A percentile compares a stretch with the other conserved stretches of the same genome.
Conservation (phyloP, 2,888 invertebrate genomes). For the Amorpha juglandis region DNA sequence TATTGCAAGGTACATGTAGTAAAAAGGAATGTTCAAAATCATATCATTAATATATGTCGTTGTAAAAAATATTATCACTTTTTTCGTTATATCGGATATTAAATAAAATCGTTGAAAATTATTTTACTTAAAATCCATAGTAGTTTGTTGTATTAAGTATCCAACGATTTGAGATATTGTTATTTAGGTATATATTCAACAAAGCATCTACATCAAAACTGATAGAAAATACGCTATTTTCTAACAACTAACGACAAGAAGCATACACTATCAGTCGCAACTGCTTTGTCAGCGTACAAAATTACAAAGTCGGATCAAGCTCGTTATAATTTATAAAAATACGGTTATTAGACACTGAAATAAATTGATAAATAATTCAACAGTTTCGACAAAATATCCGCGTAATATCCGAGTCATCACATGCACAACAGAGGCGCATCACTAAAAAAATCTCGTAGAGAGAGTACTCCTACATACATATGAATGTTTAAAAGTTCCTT, state of each 20-base stretch:
- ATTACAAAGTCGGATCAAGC: neutral
- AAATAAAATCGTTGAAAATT: too few relatives aligned
- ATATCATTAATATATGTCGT: neutral
- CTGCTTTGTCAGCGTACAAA: neutral
- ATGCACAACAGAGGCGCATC: slow-evolving; percentile 35
- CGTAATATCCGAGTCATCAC: slow-evolving; percentile 15
- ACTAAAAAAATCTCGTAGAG: slow-evolving; percentile 25
- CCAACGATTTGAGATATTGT: too few relatives aligned
- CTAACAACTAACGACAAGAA: neutral
- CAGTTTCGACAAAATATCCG: slow-evolving; percentile 9
- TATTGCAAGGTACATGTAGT: neutral
- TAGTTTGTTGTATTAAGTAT: too few relatives aligned
- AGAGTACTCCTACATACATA: slow-evolving; percentile 9
- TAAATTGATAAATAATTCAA: neutral
- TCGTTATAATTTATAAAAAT: neutral
- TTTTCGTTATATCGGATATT: neutral
- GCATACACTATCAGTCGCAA: neutral
- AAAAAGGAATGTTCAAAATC: slow-evolving; percentile 17
- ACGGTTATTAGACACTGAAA: neutral
- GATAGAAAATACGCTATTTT: neutral
- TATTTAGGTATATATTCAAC: too few relatives aligned
- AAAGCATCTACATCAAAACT: neutral
- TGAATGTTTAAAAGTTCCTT: neutral
- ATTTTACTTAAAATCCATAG: too few relatives aligned
- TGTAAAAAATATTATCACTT: neutral